phyloP scores from a whole-genome alignment of 2,113 vertebrate species.

The Clarias batrachus region DNA sequence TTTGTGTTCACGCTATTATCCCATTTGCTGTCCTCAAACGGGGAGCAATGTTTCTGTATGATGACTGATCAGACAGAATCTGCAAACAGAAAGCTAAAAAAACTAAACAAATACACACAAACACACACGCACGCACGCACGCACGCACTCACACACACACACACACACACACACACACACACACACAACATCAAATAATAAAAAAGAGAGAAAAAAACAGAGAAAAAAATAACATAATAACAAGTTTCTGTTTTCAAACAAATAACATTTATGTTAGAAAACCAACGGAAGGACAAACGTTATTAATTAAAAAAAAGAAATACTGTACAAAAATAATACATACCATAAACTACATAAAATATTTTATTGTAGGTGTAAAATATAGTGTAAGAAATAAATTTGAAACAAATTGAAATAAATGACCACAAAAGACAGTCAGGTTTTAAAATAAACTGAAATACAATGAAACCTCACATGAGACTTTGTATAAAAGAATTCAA shows the following conservation, averaged over 20 bases:
- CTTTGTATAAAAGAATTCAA: neutral
- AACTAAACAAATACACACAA: no score
- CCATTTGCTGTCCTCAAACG: neutral
- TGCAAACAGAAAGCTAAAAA: no score
- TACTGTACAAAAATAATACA: neutral
- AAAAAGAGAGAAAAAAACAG: neutral
- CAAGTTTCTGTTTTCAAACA: neutral
- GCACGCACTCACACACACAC: no score
- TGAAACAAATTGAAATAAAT: neutral
- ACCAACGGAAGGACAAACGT: neutral
- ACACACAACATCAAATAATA: neutral
- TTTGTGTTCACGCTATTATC: neutral
- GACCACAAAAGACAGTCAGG: neutral
- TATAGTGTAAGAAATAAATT: no score
- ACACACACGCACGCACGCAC: no score
- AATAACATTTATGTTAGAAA: no score
- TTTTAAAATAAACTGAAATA: neutral
- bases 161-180: neutral
- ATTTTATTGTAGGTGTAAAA: neutral
- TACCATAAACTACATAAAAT: neutral
- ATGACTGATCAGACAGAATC: no score
- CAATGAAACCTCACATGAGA: neutral
- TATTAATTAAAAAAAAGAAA: neutral
- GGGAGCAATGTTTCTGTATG: neutral
- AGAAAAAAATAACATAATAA: neutral